phyloP scores from a whole-genome alignment of 2,888 invertebrate species.

The Trachelus iudaicus region DNA sequence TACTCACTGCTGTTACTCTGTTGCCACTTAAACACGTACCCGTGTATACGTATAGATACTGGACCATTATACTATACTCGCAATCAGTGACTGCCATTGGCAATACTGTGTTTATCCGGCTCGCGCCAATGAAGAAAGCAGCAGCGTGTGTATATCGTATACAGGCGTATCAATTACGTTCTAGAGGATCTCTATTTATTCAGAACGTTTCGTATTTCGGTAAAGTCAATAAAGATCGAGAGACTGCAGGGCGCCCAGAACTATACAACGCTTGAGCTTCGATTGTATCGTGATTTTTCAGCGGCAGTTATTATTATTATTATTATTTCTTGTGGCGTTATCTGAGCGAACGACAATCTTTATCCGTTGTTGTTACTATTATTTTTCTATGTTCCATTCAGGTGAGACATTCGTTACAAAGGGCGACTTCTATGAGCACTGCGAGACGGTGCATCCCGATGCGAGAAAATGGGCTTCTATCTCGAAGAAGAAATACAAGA shows the following conservation, averaged over 20 bases:
- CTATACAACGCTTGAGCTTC: not conserved
- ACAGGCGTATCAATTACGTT: not conserved
- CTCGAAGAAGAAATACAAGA: not conserved
- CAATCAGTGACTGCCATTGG: not conserved
- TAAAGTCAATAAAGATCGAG: not conserved
- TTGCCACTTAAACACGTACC: not conserved
- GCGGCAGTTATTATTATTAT: too few relatives aligned
- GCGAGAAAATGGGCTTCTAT: conserved; percentile 9
- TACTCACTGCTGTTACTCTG: not conserved
- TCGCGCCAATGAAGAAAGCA: not conserved
- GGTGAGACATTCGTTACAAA: conserved; percentile 31
- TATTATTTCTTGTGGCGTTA: too few relatives aligned
- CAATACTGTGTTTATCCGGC: not conserved
- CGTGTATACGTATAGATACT: not conserved
- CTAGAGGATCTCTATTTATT: not conserved
- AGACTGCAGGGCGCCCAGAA: not conserved
- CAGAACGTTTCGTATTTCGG: not conserved
- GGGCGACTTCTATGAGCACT: conserved; percentile 44
- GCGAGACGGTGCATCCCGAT: conserved; percentile 35
- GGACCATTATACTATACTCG: not conserved
- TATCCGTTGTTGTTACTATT: not conserved
- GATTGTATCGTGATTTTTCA: not conserved
- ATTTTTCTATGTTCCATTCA: conserved; percentile 13
- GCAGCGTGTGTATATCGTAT: not conserved
- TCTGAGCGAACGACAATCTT: too few relatives aligned